phyloP scores from a whole-genome alignment of 2,113 vertebrate species.

The Callipepla squamata region DNA sequence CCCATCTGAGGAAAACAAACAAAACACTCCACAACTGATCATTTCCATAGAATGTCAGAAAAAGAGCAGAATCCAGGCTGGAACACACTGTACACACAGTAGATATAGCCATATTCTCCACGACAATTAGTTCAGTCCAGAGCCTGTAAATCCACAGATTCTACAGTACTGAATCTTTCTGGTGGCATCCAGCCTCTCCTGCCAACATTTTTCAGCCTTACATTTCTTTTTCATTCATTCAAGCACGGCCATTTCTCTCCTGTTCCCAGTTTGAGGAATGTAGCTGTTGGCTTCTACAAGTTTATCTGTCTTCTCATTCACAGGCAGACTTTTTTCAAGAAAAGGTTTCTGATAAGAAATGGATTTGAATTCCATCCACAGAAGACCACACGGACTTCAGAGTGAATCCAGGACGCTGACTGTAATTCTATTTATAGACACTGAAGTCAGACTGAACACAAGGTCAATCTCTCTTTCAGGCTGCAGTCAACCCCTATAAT shows the following conservation, averaged over 20 bases:
- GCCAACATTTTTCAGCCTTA: not conserved
- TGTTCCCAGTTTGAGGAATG: not conserved
- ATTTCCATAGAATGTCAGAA: not conserved
- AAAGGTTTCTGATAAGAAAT: slow-evolving; percentile 28
- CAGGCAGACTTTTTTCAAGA: not conserved
- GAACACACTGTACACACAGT: not conserved
- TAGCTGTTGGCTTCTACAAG: not conserved
- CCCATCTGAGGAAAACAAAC: not conserved
- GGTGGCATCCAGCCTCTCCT: not conserved
- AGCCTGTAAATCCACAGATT: not conserved
- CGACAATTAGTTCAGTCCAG: not conserved
- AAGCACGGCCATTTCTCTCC: not conserved
- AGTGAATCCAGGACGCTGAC: not conserved
- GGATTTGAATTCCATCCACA: not conserved
- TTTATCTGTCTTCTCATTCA: not conserved
- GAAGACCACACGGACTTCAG: slow-evolving; percentile 15
- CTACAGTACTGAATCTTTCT: not conserved
- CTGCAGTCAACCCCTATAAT: not conserved
- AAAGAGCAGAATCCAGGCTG: not conserved
- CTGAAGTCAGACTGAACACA: slow-evolving; percentile 41
- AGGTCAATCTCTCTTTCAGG: slow-evolving; percentile 42
- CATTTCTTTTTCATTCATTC: not conserved
- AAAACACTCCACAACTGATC: not conserved
- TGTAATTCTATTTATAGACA: slow-evolving; percentile 37
- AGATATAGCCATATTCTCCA: not conserved